These are phyloP conservation scores for Dufourea novaeangliae DNA, from an alignment of 1,140 invertebrate genomes.

Conservation along the genomic window DNA sequence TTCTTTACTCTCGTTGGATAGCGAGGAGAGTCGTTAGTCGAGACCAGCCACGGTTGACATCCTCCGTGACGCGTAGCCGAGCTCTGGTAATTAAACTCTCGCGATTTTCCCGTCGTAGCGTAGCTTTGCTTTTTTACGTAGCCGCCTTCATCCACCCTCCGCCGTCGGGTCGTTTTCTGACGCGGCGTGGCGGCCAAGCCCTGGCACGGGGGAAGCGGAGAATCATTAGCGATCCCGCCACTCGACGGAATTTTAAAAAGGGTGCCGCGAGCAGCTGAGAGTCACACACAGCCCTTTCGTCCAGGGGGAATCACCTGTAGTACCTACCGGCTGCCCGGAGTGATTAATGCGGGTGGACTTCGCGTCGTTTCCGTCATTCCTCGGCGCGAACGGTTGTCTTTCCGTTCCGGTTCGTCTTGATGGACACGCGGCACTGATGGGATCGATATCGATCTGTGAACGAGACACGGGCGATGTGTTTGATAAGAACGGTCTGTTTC, in stretches of 20 bases:
- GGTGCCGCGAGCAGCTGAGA: conserved; percentile 49
- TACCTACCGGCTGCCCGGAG: conserved; percentile 21
- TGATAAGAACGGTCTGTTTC: no score
- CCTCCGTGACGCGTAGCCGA: conserved; percentile 10
- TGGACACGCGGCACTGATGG: neutral
- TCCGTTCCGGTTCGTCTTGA: neutral
- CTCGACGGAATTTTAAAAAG: conserved; percentile 48
- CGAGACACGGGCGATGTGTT: neutral
- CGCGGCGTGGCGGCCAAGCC: neutral
- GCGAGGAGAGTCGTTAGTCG: conserved; percentile 55
- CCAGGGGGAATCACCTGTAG: conserved; percentile 43
- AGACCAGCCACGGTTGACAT: conserved; percentile 43
- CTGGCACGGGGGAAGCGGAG: conserved; percentile 15
- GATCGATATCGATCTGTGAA: neutral
- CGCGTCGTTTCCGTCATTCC: neutral
- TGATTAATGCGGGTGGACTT: conserved; percentile 39
- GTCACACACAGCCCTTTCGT: conserved; percentile 19
- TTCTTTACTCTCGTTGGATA: conserved; percentile 17
- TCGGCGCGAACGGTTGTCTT: neutral
- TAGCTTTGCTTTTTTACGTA: conserved; percentile 48
- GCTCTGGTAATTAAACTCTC: conserved; percentile 61
- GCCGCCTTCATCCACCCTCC: conserved; percentile 42
- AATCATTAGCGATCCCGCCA: conserved; percentile 62
- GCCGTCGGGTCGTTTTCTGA: neutral
- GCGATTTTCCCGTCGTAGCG: conserved; percentile 52